These are phyloP conservation scores for Archips xylosteana DNA, from an alignment of 2,888 invertebrate species.

Conservation along the genomic window DNA sequence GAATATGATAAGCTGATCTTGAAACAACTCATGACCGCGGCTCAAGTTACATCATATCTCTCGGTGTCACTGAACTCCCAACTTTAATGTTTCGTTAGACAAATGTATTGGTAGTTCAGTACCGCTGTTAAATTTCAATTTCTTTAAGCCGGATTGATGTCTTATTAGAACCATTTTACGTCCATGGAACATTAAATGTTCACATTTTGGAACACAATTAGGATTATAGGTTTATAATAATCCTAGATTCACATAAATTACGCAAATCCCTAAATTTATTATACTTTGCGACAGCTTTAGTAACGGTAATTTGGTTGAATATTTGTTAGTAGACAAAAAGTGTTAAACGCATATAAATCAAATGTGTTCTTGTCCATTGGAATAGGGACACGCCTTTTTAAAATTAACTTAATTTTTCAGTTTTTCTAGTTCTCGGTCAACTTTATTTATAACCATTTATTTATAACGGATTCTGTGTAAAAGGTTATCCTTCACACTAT, in stretches of 20 bases:
- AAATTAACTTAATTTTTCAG: conserved; percentile 35
- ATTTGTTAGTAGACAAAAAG: conserved; percentile 33
- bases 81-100: conserved; percentile 22
- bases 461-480: conserved; percentile 27
- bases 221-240: conserved; percentile 44
- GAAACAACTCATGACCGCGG: conserved; percentile 7
- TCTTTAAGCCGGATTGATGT: conserved; percentile 32
- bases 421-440: conserved; percentile 35
- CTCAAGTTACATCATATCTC: conserved; percentile 41
- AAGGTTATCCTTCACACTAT: conserved; percentile 22
- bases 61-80: conserved; percentile 44
- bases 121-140: conserved; percentile 35
- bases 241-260: conserved; percentile 55
- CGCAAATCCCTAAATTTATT: conserved; percentile 70
- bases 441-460: conserved; percentile 29
- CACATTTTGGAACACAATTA: conserved; percentile 40
- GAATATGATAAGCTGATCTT: conserved; percentile 3
- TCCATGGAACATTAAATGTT: conserved; percentile 37
- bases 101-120: conserved; percentile 34
- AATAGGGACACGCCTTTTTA: conserved; percentile 16
- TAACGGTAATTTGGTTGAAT: conserved; percentile 50
- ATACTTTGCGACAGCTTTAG: conserved; percentile 52
- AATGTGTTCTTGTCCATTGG: conserved; percentile 29
- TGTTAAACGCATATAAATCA: conserved; percentile 35
- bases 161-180: conserved; percentile 33